Base-by-base conservation (phyloP, 37 sponge, comb jelly and placozoan species). In the Tethya wilhelma region DNA sequence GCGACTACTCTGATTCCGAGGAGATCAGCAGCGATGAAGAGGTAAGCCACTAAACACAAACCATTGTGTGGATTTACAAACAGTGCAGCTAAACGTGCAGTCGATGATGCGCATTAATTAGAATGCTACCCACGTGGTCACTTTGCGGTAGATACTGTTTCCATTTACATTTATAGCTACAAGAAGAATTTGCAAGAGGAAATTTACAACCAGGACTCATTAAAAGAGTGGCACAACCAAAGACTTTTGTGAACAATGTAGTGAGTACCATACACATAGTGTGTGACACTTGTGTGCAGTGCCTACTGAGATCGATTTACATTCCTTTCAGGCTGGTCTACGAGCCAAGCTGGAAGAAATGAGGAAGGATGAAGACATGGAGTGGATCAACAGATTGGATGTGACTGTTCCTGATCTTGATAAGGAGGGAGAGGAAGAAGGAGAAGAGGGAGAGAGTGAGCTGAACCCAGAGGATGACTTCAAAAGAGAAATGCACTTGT, bases 401-500 rank as follows among this genome's bases (percentile, higher is more conserved):
- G 79, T 91, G 23, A 31, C 58, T 66, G 45, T 32, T 17, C 34
- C 79, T 4, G 32, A 34, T 4, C 66, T 7, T 6, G 43, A 7
- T 2, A 8, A 17, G 34, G 39, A 14, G 9, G 26, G 23, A 34
- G 38, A n/a, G 37, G 64, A 69, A 38, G 67, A 53, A 17, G 39
- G 37, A 40, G 81, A 67, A 36, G 87, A 86, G 32, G 73, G 34
- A 26, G 59, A 75, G 41, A 64, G 75, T 3, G 86, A 20, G 31
- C 9, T 84, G 42, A 87, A 89, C 40, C 57, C 80, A 14, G 64
- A 91, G 20, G 90, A 95, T 80, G 96, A 95, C 71, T 95, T 95
- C 76, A 81, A 88, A 64, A 91, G 96, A 66, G 96, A 95, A 42
- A 85, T 87, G 92, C 59, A 75, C 37, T 95, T 95, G 96, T 95